Conservation (phyloP, 2,888 invertebrate species). For the Troides aeacus region DNA sequence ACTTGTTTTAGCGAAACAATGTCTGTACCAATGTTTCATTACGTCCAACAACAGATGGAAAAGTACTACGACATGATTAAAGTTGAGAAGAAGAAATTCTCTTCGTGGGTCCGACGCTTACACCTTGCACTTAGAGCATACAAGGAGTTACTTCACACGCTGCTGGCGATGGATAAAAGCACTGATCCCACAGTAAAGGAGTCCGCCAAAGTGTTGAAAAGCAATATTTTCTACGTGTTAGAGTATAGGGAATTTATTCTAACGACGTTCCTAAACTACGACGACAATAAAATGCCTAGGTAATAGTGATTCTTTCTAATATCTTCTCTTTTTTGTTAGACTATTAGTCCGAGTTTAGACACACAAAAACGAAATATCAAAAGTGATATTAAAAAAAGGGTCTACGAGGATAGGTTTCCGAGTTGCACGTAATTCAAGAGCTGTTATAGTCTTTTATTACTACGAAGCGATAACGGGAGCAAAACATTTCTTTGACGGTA, state of each 20-base stretch:
- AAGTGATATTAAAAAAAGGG: too few species aligned
- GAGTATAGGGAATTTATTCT: slow-evolving; percentile 96
- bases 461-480: too few species aligned
- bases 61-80: slow-evolving; percentile 90
- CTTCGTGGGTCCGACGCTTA: slow-evolving; percentile 90
- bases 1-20: slow-evolving; percentile 90
- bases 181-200: slow-evolving; percentile 85
- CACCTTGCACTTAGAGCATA: slow-evolving; percentile 91
- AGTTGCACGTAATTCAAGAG: too few species aligned
- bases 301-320: slow-evolving; percentile 50
- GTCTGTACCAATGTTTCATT: slow-evolving; percentile 94
- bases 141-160: slow-evolving; percentile 90
- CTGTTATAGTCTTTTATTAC: too few species aligned
- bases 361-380: too few species aligned
- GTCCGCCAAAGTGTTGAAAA: slow-evolving; percentile 92
- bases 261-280: slow-evolving; percentile 88
- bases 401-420: too few species aligned
- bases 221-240: slow-evolving; percentile 94
- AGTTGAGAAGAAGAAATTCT: slow-evolving; percentile 91
- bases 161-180: slow-evolving; percentile 90
- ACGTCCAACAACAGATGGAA: slow-evolving; percentile 95
- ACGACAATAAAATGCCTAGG: slow-evolving; percentile 93
- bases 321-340: not conserved
- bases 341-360: too few species aligned
- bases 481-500: too few species aligned